Conservation (phyloP, 2,797 vertebrate genomes). For the Helicolenus hilgendorfi region DNA sequence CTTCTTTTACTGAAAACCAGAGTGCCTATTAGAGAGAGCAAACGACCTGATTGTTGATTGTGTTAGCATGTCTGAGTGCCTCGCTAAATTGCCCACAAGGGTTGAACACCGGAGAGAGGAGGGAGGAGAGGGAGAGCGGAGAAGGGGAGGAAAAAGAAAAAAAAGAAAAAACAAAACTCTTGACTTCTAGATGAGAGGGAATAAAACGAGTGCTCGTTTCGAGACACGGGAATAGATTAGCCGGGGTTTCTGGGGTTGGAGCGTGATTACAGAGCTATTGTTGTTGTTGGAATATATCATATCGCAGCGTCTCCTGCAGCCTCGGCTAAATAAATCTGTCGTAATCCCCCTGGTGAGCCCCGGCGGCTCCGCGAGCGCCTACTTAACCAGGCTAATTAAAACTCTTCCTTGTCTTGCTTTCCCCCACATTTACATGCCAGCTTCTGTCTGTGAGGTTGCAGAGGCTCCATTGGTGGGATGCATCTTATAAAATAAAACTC, state of each 20-base stretch:
- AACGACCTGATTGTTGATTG: conserved; percentile 87
- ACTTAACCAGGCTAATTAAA: conserved; percentile 91
- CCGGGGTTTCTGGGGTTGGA: conserved; percentile 72
- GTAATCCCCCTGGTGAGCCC: conserved; percentile 87
- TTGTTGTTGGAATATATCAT: conserved; percentile 88
- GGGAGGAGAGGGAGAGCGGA: conserved; percentile 18
- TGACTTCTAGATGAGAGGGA: conserved; percentile 84
- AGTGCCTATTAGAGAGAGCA: conserved; percentile 85
- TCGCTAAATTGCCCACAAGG: conserved; percentile 87
- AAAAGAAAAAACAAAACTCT: conserved; percentile 75
- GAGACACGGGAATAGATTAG: conserved; percentile 85
- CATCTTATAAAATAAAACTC: conserved; percentile 32
- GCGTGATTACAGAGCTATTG: conserved; percentile 88
- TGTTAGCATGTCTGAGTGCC: conserved; percentile 86
- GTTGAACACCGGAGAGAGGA: conserved; percentile 71
- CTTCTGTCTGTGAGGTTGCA: conserved; percentile 70
- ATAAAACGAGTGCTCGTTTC: conserved; percentile 73
- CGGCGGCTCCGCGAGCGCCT: conserved; percentile 76
- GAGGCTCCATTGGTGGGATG: conserved; percentile 55
- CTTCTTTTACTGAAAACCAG: conserved; percentile 81
- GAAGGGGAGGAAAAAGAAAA: conserved; percentile 16
- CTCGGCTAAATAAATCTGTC: conserved; percentile 88
- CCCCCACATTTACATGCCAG: conserved; percentile 80
- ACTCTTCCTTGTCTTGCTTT: conserved; percentile 85
- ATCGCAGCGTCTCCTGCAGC: conserved; percentile 87